Conservation (phyloP, 2,888 invertebrate genomes). For the Sympetrum striolatum region DNA sequence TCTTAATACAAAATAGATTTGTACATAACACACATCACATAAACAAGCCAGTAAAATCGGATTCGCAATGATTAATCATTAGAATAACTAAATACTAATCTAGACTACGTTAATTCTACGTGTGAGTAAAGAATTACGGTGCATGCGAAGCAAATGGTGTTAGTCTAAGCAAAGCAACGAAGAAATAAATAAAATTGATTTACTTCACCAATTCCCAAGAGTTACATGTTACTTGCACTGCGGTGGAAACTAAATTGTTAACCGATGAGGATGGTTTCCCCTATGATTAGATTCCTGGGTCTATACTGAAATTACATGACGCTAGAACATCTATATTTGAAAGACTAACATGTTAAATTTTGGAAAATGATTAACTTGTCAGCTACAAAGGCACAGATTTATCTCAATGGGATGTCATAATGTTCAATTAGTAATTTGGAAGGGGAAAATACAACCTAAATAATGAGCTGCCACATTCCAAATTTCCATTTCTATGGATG, state of each 20-base stretch:
- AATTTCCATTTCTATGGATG: constrained; percentile 22
- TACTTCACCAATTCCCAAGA: not conserved
- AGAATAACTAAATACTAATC: not conserved
- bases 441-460: not conserved
- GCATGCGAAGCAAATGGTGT: not conserved
- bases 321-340: not conserved
- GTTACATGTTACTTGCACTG: not conserved
- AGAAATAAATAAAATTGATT: not conserved
- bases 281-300: not conserved
- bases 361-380: not conserved
- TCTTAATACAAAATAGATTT: not conserved
- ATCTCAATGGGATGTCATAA: not conserved
- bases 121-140: not conserved
- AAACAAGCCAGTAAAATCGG: not conserved
- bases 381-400: constrained; percentile 16
- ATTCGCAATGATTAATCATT: not conserved
- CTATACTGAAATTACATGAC: not conserved
- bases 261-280: not conserved
- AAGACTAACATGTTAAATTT: not conserved
- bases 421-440: not conserved
- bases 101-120: not conserved
- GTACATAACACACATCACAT: not conserved
- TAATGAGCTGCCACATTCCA: constrained; percentile 33
- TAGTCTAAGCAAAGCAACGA: not conserved
- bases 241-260: not conserved